Conservation (phyloP, 2,888 invertebrate species). For the Mythimna impura region DNA sequence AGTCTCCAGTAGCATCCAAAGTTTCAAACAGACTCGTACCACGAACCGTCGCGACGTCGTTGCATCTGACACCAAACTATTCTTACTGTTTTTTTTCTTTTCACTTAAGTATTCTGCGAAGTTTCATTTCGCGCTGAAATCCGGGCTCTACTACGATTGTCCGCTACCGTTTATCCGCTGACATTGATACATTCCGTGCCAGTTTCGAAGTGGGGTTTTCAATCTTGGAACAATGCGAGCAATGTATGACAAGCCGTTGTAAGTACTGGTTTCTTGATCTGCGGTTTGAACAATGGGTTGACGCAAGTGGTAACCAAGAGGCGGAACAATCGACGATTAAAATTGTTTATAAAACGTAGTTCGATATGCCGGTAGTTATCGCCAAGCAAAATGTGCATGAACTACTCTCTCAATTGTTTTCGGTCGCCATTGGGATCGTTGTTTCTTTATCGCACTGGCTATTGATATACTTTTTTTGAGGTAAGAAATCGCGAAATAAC, state of each 20-base stretch:
- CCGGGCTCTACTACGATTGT: slow-evolving; percentile 72
- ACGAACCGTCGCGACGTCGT: slow-evolving; percentile 78
- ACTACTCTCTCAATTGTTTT: slow-evolving; percentile 65
- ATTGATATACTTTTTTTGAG: slow-evolving; percentile 57
- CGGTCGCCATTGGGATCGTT: slow-evolving; percentile 60
- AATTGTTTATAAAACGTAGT: slow-evolving; percentile 85
- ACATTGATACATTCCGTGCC: slow-evolving; percentile 80
- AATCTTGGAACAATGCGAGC: slow-evolving; percentile 76
- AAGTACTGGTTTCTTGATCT: slow-evolving; percentile 72
- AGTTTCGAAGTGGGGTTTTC: slow-evolving; percentile 70
- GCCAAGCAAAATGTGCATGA: slow-evolving; percentile 64
- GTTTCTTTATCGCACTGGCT: slow-evolving; percentile 62
- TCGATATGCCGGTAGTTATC: slow-evolving; percentile 80
- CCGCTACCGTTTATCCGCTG: slow-evolving; percentile 74
- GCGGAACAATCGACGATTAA: slow-evolving; percentile 87
- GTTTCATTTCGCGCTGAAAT: slow-evolving; percentile 81
- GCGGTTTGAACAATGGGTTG: slow-evolving; percentile 80
- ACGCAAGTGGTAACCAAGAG: slow-evolving; percentile 79
- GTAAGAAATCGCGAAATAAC: too few relatives aligned
- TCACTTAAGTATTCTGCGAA: slow-evolving; percentile 81
- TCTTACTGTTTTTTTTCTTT: slow-evolving; percentile 80
- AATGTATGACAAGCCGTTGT: slow-evolving; percentile 71
- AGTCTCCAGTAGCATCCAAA: slow-evolving; percentile 71
- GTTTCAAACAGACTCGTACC: slow-evolving; percentile 81
- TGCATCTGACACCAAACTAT: slow-evolving; percentile 88